Evolutionary conservation across 2,113 vertebrate genomes (phyloP).

Genomic region (Morone saxatilis): DNA sequence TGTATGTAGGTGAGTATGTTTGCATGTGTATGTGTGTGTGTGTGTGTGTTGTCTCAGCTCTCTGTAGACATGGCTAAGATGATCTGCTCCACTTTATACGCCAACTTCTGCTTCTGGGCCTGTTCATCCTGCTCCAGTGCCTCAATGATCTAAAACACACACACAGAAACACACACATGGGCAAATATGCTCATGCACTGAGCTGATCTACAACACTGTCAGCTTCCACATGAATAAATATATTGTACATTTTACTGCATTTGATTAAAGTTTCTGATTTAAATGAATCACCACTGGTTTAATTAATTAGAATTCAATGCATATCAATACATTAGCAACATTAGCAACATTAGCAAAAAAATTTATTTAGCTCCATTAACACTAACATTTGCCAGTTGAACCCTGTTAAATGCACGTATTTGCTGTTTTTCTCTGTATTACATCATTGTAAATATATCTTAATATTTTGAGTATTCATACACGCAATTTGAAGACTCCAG

Average conservation of each 20-base stretch:
- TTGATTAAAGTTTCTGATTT: background rate
- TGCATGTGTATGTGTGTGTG: background rate
- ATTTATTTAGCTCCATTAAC: background rate
- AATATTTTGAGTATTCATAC: no score
- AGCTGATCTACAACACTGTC: background rate
- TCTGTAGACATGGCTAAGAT: conserved; percentile 92
- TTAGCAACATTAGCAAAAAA: background rate
- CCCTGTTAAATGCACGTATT: background rate
- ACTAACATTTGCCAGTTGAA: background rate
- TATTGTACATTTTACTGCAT: background rate
- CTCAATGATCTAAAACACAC: conserved; percentile 87
- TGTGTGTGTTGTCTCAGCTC: conserved; percentile 86
- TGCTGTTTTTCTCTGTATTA: no score
- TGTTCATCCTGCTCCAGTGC: conserved; percentile 95
- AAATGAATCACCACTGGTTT: conserved; percentile 5
- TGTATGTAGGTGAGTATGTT: conserved; percentile 19
- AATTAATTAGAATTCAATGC: background rate
- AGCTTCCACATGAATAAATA: background rate
- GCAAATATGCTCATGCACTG: conserved; percentile 1
- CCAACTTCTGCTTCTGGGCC: conserved; percentile 92
- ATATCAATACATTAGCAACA: background rate
- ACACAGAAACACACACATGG: conserved; percentile 16
- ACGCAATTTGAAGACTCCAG: no score
- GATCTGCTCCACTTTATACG: conserved; percentile 94
- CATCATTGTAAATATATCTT: no score